Evolutionary conservation across 2,113 vertebrate genomes (phyloP).

Genomic region (Alces alces): DNA sequence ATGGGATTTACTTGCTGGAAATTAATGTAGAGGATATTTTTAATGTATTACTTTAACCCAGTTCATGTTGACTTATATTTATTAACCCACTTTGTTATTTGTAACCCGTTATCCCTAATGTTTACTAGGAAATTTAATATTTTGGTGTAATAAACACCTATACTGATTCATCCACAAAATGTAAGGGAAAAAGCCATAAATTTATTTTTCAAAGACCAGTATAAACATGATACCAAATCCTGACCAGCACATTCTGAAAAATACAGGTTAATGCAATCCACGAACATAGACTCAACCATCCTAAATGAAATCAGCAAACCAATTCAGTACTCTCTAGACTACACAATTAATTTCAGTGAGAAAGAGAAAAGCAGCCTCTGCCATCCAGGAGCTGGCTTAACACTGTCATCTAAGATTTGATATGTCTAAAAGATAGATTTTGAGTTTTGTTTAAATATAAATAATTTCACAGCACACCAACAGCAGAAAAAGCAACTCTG

Average conservation of each 20-base stretch:
- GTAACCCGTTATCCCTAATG: background rate
- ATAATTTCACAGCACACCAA: background rate
- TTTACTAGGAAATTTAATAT: background rate
- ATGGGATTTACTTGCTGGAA: background rate
- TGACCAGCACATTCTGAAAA: background rate
- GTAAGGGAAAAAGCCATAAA: background rate
- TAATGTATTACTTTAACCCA: background rate
- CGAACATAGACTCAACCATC: background rate
- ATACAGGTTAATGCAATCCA: background rate
- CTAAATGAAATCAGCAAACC: background rate
- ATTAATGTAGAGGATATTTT: background rate
- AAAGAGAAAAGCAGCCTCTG: background rate
- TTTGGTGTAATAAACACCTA: background rate
- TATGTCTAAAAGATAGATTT: background rate
- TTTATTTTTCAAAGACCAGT: background rate
- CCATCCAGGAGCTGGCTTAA: background rate
- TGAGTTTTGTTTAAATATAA: background rate
- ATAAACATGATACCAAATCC: background rate
- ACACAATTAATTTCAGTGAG: background rate
- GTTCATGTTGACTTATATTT: background rate
- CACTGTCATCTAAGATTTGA: background rate
- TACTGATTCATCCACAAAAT: background rate
- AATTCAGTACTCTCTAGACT: rapidly evolving
- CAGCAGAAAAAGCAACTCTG: background rate
- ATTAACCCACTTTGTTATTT: background rate